phyloP scores from a whole-genome alignment of 2,888 invertebrate species.

The Zele albiditarsus region DNA sequence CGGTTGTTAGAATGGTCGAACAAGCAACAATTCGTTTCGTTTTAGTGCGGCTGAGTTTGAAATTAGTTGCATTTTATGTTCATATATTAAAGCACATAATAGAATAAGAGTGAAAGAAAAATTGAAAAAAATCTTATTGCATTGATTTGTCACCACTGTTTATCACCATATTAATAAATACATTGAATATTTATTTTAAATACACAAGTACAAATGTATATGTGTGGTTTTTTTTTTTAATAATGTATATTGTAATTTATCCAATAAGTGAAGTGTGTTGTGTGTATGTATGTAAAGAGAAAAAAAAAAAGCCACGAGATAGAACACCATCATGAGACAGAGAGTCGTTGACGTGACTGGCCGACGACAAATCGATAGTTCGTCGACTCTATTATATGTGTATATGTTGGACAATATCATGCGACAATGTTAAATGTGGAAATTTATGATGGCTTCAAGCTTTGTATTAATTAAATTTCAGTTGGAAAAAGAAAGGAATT shows the following conservation, averaged over 20 bases:
- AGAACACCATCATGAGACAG: background rate
- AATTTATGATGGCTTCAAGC: conserved; percentile 19
- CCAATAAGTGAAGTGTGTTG: too few species aligned
- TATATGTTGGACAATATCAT: conserved; percentile 24
- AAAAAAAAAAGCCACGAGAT: background rate
- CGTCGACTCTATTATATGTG: conserved; percentile 61
- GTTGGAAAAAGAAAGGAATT: background rate
- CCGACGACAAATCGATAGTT: conserved; percentile 64
- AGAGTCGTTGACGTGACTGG: conserved; percentile 26
- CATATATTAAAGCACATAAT: background rate
- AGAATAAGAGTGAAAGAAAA: background rate
- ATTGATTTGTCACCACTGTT: too few species aligned
- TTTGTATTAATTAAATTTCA: conserved; percentile 12
- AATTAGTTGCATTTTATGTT: background rate
- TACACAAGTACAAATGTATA: too few species aligned
- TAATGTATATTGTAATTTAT: too few species aligned
- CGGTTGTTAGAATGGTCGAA: conserved; percentile 45
- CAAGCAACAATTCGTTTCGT: conserved; percentile 28
- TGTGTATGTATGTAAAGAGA: too few species aligned
- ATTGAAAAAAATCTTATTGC: background rate
- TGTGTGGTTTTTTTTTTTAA: too few species aligned
- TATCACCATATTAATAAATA: too few species aligned
- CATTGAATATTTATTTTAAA: too few species aligned
- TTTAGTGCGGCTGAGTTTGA: background rate
- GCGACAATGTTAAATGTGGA: conserved; percentile 1